phyloP scores from a whole-genome alignment of 2,113 vertebrate genomes.

The Tenebrosternarchus preto region DNA sequence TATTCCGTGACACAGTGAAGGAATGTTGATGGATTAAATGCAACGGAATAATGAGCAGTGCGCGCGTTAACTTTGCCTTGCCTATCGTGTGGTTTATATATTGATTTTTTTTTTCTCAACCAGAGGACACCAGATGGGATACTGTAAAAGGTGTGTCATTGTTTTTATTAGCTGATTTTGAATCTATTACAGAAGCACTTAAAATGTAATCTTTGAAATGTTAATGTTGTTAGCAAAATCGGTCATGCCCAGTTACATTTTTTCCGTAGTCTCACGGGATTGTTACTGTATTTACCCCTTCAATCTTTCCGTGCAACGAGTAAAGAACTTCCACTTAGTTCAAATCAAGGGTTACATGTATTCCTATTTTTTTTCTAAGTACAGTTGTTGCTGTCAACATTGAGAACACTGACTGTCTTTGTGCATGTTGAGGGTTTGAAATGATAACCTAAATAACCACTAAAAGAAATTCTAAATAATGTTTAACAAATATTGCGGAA shows the following conservation, averaged over 20 bases:
- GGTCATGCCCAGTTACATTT: not conserved
- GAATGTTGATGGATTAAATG: conserved; percentile 24
- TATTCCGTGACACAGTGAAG: not conserved
- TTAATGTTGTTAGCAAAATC: not conserved
- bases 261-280: not conserved
- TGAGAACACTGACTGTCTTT: not conserved
- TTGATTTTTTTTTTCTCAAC: conserved; percentile 7
- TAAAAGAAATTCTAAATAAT: not conserved
- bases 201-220: not conserved
- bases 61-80: conserved; percentile 13
- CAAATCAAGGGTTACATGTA: not conserved
- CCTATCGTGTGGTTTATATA: too few relatives aligned
- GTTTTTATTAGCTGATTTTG: not conserved
- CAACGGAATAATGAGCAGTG: conserved; percentile 18
- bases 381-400: not conserved
- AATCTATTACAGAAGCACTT: not conserved
- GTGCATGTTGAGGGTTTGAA: not conserved
- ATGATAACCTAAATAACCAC: not conserved
- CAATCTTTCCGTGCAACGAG: not conserved
- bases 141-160: conserved; percentile 50
- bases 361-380: conserved; percentile 3
- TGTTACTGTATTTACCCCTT: conserved; percentile 2
- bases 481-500: not conserved
- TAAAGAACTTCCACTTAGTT: not conserved
- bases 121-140: conserved; percentile 50